Conservation (phyloP, 1,140 invertebrate species). For the Heliconius nattereri region DNA sequence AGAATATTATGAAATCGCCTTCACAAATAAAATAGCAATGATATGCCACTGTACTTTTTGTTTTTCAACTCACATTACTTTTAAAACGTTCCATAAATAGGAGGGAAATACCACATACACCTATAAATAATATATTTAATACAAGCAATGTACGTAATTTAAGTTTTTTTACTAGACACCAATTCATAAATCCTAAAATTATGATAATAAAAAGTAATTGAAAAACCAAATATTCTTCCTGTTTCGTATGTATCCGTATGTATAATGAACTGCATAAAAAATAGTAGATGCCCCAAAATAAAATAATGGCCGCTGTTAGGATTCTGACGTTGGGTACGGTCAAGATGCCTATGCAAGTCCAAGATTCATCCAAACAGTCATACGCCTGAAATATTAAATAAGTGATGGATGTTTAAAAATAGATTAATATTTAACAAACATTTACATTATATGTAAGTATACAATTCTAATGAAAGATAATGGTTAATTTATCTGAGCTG, state of each 20-base stretch:
- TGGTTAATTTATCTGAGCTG: too few relatives aligned
- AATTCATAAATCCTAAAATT: constrained; percentile 48
- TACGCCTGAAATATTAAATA: constrained; percentile 62
- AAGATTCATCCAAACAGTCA: constrained; percentile 57
- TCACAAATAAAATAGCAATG: constrained; percentile 14
- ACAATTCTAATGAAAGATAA: too few relatives aligned
- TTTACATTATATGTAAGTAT: neutral
- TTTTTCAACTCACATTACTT: constrained; percentile 48
- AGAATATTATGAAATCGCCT: neutral
- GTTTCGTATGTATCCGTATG: constrained; percentile 48
- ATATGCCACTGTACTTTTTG: neutral
- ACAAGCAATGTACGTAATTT: constrained; percentile 55
- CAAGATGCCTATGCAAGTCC: constrained; percentile 58
- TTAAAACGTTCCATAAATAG: constrained; percentile 38
- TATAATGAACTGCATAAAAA: constrained; percentile 65
- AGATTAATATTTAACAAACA: neutral
- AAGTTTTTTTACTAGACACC: constrained; percentile 49
- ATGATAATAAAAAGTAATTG: constrained; percentile 48
- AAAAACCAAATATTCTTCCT: constrained; percentile 40
- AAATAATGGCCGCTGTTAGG: constrained; percentile 40
- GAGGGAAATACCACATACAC: constrained; percentile 41
- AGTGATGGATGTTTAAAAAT: constrained; percentile 10
- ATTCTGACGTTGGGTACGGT: constrained; percentile 57
- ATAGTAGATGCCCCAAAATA: constrained; percentile 59
- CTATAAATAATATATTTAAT: constrained; percentile 54